Evolutionary conservation across 2,888 invertebrate species (phyloP).

Genomic region (Miltochrista miniata): DNA sequence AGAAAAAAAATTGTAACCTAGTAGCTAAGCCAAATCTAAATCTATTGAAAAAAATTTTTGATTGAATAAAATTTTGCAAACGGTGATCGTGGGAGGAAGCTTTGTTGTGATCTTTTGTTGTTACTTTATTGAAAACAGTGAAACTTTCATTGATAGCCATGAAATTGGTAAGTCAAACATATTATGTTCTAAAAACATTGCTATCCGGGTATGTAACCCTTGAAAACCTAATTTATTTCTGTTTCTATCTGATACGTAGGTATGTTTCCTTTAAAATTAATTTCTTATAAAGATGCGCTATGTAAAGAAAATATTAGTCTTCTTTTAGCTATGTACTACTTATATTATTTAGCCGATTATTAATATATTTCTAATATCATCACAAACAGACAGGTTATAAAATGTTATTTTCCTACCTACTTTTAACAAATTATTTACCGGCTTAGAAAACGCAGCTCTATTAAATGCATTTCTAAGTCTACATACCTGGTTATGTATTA

Average conservation of each 20-base stretch:
- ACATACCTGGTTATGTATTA: too few relatives aligned
- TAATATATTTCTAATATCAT: too few relatives aligned
- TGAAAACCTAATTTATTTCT: slow-evolving; percentile 1
- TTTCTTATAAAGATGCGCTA: not conserved
- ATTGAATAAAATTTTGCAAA: slow-evolving; percentile 43
- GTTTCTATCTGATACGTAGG: slow-evolving; percentile 11
- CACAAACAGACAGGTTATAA: too few relatives aligned
- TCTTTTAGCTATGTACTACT: too few relatives aligned
- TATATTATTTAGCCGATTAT: too few relatives aligned
- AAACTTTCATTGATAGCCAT: slow-evolving; percentile 45
- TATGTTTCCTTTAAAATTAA: not conserved
- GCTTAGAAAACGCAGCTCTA: too few relatives aligned
- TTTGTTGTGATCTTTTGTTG: slow-evolving; percentile 72
- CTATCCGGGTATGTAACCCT: not conserved
- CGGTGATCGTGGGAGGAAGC: slow-evolving; percentile 63
- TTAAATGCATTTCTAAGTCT: too few relatives aligned
- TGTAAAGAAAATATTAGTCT: too few relatives aligned
- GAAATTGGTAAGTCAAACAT: slow-evolving; percentile 59
- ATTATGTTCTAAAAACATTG: not conserved
- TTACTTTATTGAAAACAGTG: slow-evolving; percentile 51
- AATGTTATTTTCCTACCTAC: too few relatives aligned
- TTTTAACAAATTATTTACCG: too few relatives aligned
- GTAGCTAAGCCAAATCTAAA: slow-evolving; percentile 42
- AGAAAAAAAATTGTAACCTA: too few relatives aligned
- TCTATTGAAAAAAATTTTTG: slow-evolving; percentile 31